A percentile compares a stretch with the other conserved stretches of the same genome.
Evolutionary conservation across 2,888 invertebrate genomes (phyloP).

Genomic region (Drosophila formosana): DNA sequence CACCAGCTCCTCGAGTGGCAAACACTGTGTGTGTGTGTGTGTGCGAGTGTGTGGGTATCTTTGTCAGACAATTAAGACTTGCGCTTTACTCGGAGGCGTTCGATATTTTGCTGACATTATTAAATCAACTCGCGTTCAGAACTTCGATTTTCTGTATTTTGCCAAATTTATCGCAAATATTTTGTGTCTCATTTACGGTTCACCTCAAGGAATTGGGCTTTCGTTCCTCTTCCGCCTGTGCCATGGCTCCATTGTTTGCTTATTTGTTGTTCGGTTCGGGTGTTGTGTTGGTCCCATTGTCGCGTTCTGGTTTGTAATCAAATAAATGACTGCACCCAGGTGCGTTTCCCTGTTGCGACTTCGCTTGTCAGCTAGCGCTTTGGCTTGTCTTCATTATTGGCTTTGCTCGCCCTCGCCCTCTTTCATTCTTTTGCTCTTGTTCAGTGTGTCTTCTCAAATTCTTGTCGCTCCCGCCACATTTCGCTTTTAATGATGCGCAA

Average conservation of each 20-base stretch:
- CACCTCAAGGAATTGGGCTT: slow-evolving; percentile 31
- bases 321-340: slow-evolving; percentile 75
- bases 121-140: slow-evolving; percentile 52
- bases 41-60: slow-evolving; percentile 8
- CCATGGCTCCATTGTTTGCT: slow-evolving; percentile 13
- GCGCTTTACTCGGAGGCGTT: slow-evolving; percentile 13
- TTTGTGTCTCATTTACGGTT: slow-evolving; percentile 35
- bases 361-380: slow-evolving; percentile 28
- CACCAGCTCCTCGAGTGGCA: slow-evolving; percentile 12
- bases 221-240: background rate
- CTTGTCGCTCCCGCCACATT: slow-evolving; percentile 7
- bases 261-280: slow-evolving; percentile 28
- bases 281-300: slow-evolving; percentile 37
- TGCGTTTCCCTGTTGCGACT: slow-evolving; percentile 36
- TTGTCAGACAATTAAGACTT: slow-evolving; percentile 52
- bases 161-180: slow-evolving; percentile 53
- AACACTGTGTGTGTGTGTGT: slow-evolving; percentile 7
- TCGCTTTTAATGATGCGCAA: slow-evolving; percentile 77
- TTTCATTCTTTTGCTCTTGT: background rate
- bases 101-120: slow-evolving; percentile 29
- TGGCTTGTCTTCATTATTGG: slow-evolving; percentile 65
- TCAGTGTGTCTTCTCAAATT: slow-evolving; percentile 12
- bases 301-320: slow-evolving; percentile 68
- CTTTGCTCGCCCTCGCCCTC: slow-evolving; percentile 29
- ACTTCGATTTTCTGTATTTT: background rate